Evolutionary conservation across 2,113 vertebrate genomes (phyloP).

Genomic region (Cinclus cinclus): DNA sequence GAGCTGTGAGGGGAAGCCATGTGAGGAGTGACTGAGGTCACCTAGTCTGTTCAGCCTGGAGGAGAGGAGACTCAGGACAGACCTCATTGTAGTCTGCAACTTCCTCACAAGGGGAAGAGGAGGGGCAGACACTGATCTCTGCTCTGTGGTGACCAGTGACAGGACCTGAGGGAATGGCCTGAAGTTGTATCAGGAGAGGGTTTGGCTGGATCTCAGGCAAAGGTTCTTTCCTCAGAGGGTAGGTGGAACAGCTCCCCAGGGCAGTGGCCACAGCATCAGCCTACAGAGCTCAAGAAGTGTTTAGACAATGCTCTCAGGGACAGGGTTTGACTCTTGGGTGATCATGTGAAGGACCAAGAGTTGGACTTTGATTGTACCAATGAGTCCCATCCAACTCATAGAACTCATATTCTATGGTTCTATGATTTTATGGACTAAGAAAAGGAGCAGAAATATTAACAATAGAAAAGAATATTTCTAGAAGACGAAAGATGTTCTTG

Average conservation of each 20-base stretch:
- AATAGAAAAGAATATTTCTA: neutral
- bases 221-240: neutral
- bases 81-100: neutral
- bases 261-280: neutral
- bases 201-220: neutral
- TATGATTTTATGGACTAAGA: neutral
- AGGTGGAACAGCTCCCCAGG: neutral
- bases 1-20: neutral
- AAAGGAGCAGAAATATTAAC: neutral
- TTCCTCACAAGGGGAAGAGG: fast-evolving
- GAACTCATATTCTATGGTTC: neutral
- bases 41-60: neutral
- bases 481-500: neutral
- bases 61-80: neutral
- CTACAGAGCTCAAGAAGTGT: neutral
- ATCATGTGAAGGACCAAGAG: neutral
- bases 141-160: neutral
- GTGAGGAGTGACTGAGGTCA: too few relatives aligned
- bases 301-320: neutral
- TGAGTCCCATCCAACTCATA: neutral
- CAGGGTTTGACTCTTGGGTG: neutral
- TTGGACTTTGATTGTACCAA: neutral
- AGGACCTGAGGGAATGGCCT: neutral
- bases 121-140: neutral
- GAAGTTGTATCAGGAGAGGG: neutral